Evolutionary conservation across 2,113 vertebrate species (phyloP), one percentile per base, ranked within the genome.

Genomic region (Pionites leucogaster): DNA sequence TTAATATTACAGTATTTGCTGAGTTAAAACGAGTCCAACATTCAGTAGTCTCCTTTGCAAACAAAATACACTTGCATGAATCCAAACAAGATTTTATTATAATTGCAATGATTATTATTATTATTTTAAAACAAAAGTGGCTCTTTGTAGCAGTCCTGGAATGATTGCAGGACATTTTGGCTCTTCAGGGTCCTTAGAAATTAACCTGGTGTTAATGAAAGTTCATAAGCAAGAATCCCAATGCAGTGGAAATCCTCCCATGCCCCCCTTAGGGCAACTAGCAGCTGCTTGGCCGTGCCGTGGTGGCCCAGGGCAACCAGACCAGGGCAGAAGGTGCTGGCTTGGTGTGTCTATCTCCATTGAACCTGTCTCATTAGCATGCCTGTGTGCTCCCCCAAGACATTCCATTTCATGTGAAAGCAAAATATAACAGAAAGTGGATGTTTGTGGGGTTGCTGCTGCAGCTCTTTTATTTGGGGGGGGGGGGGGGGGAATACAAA

Each of bases 391-490:
- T 97, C 96, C 94, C 94, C 5, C 1, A 96, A 96, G 95, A 93
- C 86, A 90, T 88, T 87, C 87, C 86, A 62, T 88, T 96, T 95
- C 88, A 90, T 74, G 88, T 95, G 96, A 94, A 97, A 88, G 93
- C 90, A 96, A 97, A 91, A 96, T 95, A 93, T 93, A 98, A 96
- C 97, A 97, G 95, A 78, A 97, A 97, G 90, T 93, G 97, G 95
- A 87, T 97, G 93, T 97, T 96, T 96, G 95, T 88, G 95, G 87
- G 70, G 95, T 86, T 91, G 95, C 94, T 97, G 95, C 92, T 98
- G 97, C 96, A 97, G 95, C 93, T 96, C 91, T 95, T 97, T 96
- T 97, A 95, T 97, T 97, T 93, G 10, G 50, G 82, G 53, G 76
- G 57, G 74, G 59, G 53, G 10, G 18, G 2, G 10, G 39, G 5